Conservation (phyloP, 2,113 vertebrate species). For the Neodontobutis hainanensis region DNA sequence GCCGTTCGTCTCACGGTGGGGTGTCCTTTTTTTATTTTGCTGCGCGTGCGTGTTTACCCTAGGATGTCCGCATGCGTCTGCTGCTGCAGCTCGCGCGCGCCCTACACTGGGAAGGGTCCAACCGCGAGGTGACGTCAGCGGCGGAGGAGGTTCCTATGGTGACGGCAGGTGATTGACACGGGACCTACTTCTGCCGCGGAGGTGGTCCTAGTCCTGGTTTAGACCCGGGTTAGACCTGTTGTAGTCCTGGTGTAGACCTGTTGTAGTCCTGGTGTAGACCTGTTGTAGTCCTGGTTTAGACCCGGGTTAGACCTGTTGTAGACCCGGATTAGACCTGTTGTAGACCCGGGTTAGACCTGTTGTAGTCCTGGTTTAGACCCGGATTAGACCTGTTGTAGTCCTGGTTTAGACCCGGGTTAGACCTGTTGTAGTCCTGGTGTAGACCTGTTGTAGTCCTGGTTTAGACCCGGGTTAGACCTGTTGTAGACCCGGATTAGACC, state of each 20-base stretch:
- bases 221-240: neutral
- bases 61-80: neutral
- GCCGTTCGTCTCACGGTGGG: no score
- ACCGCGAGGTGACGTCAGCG: slow-evolving; percentile 58
- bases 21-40: no score
- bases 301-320: neutral
- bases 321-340: neutral
- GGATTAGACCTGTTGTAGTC: neutral
- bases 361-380: neutral
- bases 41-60: no score
- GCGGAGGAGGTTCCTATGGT: slow-evolving; percentile 37
- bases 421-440: no score
- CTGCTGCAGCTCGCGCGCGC: slow-evolving; percentile 44
- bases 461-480: no score
- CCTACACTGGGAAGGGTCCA: slow-evolving; percentile 4
- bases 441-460: no score
- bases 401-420: no score
- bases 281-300: neutral
- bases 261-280: neutral
- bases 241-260: neutral
- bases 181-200: neutral
- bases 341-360: no score
- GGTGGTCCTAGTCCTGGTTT: neutral
- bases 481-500: no score
- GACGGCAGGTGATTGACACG: slow-evolving; percentile 11